Evolutionary conservation across 1,140 invertebrate species (phyloP).

Genomic region (Oscheius sp.): DNA sequence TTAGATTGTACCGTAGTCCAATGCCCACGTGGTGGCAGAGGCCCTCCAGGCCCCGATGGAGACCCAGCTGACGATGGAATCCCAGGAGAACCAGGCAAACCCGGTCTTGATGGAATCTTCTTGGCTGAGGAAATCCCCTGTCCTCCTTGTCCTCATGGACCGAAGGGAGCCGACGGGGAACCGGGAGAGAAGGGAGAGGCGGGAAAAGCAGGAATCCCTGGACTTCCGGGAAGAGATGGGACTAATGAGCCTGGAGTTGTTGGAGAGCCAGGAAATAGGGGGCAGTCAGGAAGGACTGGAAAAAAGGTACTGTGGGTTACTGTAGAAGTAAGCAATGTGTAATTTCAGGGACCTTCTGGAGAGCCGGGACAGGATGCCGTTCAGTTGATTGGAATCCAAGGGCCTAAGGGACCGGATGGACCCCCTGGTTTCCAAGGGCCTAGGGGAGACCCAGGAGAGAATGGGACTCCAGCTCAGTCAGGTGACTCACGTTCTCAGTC

Average conservation of each 20-base stretch:
- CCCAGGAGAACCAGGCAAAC: constrained; percentile 13
- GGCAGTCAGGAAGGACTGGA: constrained; percentile 21
- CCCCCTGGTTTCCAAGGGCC: constrained; percentile 16
- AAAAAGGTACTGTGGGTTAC: too few species aligned
- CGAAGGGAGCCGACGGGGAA: constrained; percentile 12
- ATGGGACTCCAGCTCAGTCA: constrained; percentile 13
- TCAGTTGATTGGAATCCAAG: not conserved
- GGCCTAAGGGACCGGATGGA: constrained; percentile 6
- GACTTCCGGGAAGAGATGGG: constrained; percentile 2
- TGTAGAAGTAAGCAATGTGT: too few species aligned
- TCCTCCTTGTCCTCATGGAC: constrained; percentile 23
- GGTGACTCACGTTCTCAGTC: too few species aligned
- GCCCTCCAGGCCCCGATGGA: constrained; percentile 16
- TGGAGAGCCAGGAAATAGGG: constrained; percentile 1
- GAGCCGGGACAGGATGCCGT: constrained; percentile 25
- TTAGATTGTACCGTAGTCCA: constrained; percentile 22
- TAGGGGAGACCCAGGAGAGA: constrained; percentile 19
- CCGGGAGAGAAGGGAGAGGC: not conserved
- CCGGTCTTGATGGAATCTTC: constrained; percentile 20
- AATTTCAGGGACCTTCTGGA: constrained; percentile 13
- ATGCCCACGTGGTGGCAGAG: constrained; percentile 10
- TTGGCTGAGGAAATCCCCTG: constrained; percentile 16
- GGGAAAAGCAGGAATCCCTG: constrained; percentile 5
- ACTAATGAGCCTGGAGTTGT: constrained; percentile 18
- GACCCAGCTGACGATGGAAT: constrained; percentile 1